Base-by-base conservation (phyloP, 1,140 invertebrate species). In the Calycopis cecrops region DNA sequence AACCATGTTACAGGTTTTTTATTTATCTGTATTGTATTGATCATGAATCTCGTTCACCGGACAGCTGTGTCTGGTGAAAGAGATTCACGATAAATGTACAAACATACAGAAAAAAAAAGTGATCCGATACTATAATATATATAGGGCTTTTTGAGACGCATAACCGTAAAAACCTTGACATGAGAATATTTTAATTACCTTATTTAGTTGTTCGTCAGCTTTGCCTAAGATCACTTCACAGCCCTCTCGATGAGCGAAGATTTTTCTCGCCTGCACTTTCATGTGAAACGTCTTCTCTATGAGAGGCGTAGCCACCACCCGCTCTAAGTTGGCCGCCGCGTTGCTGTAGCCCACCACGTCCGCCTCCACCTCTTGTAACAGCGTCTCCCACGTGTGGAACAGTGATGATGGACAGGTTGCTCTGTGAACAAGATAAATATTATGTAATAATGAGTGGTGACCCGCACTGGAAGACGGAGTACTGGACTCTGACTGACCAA, bases 211-310 rank as follows among this genome's bases (percentile, higher is more conserved):
- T 65, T 97, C 94, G 87, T 98, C 96, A 34, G 96, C 94, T 85
- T 98, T 97, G 48, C 90, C 91, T 38, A 98, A 91, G 58, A 97
- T 93, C 53, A 94, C 92, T 82, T 98, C 97, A 85, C 96, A 96
- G 61, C 94, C 94, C 75, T 98, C 96, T 55, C 97, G 91, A 87
- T 98, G 96, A 11, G 92, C 91, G 87, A 98, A 98, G 47, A 98
- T 91, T 89, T 98, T 98, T 63, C 95, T 91, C 1, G 96, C 95
- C 85, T 98, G 96, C 52, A 98, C 94, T 88, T 98, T 98, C 69
- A 96, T 92, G 77, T 97, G 93, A 82, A 97, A 97, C 62, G 94
- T 96, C 71, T 94, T 92, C 70, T 98, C 97, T 51, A 97, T 88
- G 14, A 98, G 91, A 12, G 96, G 95, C 34, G 95, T 91, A 11